These are phyloP conservation scores for Habropoda laboriosa DNA, from an alignment of 1,140 invertebrate genomes.

Conservation along the genomic window DNA sequence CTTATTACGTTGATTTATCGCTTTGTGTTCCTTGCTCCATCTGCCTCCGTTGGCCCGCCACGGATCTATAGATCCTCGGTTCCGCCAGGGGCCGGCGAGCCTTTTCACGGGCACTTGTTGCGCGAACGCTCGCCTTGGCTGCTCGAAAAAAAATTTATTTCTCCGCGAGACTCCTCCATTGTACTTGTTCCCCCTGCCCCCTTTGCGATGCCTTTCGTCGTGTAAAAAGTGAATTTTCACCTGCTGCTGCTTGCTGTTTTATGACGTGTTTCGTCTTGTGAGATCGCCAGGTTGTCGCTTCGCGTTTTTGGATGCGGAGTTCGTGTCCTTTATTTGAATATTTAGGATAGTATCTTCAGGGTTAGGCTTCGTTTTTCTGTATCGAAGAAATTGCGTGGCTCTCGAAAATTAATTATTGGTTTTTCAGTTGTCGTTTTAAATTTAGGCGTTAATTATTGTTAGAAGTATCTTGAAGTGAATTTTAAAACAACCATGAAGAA, in stretches of 20 bases:
- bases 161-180: not conserved
- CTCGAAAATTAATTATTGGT: no score
- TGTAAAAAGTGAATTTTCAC: not conserved
- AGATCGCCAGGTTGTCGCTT: not conserved
- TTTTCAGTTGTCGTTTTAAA: no score
- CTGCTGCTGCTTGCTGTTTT: not conserved
- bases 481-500: no score
- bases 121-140: not conserved
- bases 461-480: no score
- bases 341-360: no score
- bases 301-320: no score
- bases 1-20: constrained; percentile 72
- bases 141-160: constrained; percentile 21
- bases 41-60: constrained; percentile 27
- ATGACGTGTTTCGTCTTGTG: not conserved
- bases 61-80: constrained; percentile 37
- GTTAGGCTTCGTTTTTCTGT: no score
- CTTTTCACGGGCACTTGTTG: constrained; percentile 41
- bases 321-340: no score
- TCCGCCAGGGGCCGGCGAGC: constrained; percentile 18
- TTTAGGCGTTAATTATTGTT: no score
- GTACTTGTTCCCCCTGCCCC: not conserved
- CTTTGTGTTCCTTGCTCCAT: constrained; percentile 55
- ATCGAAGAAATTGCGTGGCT: no score
- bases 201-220: not conserved